phyloP scores from a whole-genome alignment of 1,140 invertebrate genomes.

The Drosophila cardini region DNA sequence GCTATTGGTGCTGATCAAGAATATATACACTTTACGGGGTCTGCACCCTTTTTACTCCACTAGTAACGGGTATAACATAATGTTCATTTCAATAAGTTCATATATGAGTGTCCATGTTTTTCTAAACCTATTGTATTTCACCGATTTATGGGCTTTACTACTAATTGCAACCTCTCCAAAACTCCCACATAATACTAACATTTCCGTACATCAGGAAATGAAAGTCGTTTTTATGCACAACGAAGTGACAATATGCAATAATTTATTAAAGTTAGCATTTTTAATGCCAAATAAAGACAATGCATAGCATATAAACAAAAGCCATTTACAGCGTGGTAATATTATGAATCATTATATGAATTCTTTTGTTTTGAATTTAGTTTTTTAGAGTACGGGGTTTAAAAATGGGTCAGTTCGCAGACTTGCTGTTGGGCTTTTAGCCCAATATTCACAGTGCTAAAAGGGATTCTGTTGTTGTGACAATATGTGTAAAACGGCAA shows the following conservation, averaged over 20 bases:
- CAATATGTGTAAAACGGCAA: too few species aligned
- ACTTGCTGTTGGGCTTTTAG: slow-evolving; percentile 10
- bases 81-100: too few species aligned
- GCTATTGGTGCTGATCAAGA: too few species aligned
- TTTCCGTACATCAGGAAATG: slow-evolving; percentile 63
- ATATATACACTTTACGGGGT: too few species aligned
- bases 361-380: slow-evolving; percentile 8
- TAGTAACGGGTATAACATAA: too few species aligned
- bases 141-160: too few species aligned
- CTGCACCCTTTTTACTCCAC: too few species aligned
- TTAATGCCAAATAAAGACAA: slow-evolving; percentile 70
- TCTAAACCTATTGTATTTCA: too few species aligned
- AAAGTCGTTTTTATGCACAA: slow-evolving; percentile 59
- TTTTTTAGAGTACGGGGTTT: too few species aligned
- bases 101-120: too few species aligned
- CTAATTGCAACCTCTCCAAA: slow-evolving; percentile 27
- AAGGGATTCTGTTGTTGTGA: too few species aligned
- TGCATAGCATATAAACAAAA: slow-evolving; percentile 64
- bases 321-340: slow-evolving; percentile 65
- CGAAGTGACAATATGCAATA: slow-evolving; percentile 58
- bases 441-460: too few species aligned
- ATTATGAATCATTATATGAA: slow-evolving; percentile 33
- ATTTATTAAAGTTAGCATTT: slow-evolving; percentile 76
- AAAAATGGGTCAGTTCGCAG: slow-evolving; percentile 27
- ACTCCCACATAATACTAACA: slow-evolving; percentile 41